Evolutionary conservation across 2,888 invertebrate genomes (phyloP).

Genomic region (Thera obeliscata): DNA sequence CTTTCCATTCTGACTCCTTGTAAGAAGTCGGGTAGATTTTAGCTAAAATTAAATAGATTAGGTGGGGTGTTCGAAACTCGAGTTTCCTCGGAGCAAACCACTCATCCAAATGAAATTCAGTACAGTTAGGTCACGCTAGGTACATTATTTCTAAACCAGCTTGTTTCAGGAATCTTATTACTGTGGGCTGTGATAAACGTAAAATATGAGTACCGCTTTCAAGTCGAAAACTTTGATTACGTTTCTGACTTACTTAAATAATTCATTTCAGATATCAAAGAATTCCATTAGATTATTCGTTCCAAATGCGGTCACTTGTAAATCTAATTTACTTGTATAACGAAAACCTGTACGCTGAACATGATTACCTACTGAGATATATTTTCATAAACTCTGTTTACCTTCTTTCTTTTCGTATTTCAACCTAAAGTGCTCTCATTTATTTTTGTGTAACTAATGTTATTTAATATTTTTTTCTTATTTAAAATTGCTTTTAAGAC

Average conservation of each 20-base stretch:
- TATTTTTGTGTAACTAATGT: too few species aligned
- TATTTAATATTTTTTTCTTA: too few species aligned
- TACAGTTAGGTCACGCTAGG: neutral
- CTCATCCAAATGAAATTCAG: neutral
- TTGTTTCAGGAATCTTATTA: neutral
- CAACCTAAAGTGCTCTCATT: too few species aligned
- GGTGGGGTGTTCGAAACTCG: neutral
- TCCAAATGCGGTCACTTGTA: constrained; percentile 34
- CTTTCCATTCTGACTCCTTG: constrained; percentile 70
- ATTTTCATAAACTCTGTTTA: neutral
- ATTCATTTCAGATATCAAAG: constrained; percentile 52
- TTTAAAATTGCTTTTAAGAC: too few species aligned
- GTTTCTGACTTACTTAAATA: constrained; percentile 61
- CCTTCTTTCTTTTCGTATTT: neutral
- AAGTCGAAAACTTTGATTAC: constrained; percentile 64
- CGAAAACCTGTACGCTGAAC: constrained; percentile 17
- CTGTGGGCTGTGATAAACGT: neutral
- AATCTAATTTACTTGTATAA: constrained; percentile 39
- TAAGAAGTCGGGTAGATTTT: constrained; percentile 64
- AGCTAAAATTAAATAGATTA: constrained; percentile 56
- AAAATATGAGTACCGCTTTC: constrained; percentile 45
- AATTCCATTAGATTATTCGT: constrained; percentile 44
- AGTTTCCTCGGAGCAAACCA: neutral
- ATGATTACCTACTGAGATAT: constrained; percentile 21
- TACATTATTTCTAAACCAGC: neutral